phyloP scores from a whole-genome alignment of 35 echinoderm and acorn worm species.

The Apostichopus californicus region DNA sequence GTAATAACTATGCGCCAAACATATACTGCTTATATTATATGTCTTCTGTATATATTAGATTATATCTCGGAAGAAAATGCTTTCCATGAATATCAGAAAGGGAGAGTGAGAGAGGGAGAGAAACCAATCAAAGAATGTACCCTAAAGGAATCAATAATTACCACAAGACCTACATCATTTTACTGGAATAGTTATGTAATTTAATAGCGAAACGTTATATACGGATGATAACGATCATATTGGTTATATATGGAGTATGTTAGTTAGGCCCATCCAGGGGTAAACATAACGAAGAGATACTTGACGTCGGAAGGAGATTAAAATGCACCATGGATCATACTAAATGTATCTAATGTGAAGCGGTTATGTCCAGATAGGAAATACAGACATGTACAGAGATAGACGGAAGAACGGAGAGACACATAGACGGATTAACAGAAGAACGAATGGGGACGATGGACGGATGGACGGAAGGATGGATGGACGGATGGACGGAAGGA shows the following conservation, averaged over 20 bases:
- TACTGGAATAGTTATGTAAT: neutral
- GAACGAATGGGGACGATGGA: too few relatives aligned
- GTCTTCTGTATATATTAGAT: neutral
- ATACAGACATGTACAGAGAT: too few relatives aligned
- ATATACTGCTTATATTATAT: neutral
- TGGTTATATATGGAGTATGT: neutral
- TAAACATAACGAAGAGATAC: neutral
- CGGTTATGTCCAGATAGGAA: too few relatives aligned
- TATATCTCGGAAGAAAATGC: too few relatives aligned
- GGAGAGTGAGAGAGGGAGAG: neutral
- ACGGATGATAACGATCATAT: neutral
- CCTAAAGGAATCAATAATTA: slow-evolving; percentile 26
- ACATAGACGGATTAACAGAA: too few relatives aligned
- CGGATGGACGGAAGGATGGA: too few relatives aligned
- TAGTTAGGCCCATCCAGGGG: neutral
- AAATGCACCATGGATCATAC: neutral
- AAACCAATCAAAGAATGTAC: slow-evolving; percentile 8
- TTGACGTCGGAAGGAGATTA: neutral
- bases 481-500: too few relatives aligned
- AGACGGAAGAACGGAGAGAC: too few relatives aligned
- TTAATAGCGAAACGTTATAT: neutral
- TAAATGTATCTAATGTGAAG: neutral
- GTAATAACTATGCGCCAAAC: neutral
- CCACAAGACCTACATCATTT: slow-evolving; percentile 28
- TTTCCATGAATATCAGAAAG: neutral